These are phyloP conservation scores for Micronycteris hirsuta DNA, from an alignment of 2,113 vertebrate genomes.

Conservation along the genomic window DNA sequence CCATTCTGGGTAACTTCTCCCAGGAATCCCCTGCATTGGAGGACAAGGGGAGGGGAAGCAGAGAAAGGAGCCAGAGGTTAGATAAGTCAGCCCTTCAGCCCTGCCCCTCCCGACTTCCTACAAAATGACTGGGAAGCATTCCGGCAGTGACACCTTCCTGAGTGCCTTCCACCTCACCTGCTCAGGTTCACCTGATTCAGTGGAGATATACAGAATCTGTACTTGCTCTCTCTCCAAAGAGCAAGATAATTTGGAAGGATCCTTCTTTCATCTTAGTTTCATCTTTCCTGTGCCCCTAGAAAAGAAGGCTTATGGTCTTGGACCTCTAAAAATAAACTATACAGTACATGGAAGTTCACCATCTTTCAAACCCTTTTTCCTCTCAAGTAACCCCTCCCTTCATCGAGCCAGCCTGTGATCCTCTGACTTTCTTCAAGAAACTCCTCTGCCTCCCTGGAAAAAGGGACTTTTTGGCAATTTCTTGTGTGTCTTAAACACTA, in stretches of 20 bases:
- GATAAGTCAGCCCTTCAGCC: background rate
- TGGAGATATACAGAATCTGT: background rate
- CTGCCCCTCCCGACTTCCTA: background rate
- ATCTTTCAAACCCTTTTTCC: background rate
- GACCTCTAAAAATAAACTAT: background rate
- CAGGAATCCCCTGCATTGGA: background rate
- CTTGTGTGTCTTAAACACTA: background rate
- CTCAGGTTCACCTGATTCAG: background rate
- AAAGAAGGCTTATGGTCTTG: background rate
- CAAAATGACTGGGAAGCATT: background rate
- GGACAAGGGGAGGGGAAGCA: fast-evolving
- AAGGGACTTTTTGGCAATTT: background rate
- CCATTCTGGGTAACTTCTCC: background rate
- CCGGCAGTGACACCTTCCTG: background rate
- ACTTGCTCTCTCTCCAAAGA: background rate
- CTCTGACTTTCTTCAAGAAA: background rate
- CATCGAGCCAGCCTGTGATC: background rate
- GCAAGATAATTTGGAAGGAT: background rate
- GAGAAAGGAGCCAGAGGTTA: background rate
- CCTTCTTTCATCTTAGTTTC: background rate
- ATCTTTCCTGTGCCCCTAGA: background rate
- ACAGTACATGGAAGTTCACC: background rate
- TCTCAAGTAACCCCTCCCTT: background rate
- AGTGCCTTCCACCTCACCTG: background rate
- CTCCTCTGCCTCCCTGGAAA: background rate